Conservation (phyloP, 2,888 invertebrate species). For the Phytoseiulus persimilis region DNA sequence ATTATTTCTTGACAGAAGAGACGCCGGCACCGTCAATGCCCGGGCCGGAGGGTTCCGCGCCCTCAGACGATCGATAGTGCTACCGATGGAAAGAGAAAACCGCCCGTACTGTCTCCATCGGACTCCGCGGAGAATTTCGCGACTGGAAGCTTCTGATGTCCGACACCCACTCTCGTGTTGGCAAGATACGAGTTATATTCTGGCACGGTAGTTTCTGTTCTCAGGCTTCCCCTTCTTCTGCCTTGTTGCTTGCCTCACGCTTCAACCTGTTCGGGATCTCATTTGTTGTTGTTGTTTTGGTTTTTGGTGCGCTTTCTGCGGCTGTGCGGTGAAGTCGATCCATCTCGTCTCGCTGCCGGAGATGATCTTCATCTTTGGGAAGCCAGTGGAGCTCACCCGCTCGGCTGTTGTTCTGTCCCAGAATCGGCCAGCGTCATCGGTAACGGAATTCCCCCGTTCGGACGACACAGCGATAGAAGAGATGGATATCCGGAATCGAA, state of each 20-base stretch:
- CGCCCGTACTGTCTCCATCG: neutral
- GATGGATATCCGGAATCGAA: neutral
- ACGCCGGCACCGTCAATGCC: neutral
- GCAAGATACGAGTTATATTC: neutral
- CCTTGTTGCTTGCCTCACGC: neutral
- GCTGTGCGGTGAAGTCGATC: neutral
- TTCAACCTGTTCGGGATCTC: neutral
- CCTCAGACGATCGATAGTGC: neutral
- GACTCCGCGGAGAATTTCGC: neutral
- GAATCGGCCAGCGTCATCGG: neutral
- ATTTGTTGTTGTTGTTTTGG: neutral
- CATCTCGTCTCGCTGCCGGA: neutral
- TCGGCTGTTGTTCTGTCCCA: neutral
- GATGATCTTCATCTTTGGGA: neutral
- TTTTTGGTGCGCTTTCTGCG: neutral
- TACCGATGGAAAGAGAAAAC: neutral
- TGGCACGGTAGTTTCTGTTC: neutral
- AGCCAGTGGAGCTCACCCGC: neutral
- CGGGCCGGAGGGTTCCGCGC: neutral
- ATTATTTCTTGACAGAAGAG: neutral
- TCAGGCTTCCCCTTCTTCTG: neutral
- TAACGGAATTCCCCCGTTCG: neutral
- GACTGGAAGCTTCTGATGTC: neutral
- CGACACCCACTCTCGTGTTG: neutral
- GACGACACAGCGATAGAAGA: neutral